Percentiles rank a stretch among this genome's conserved stretches.
Conservation (phyloP, 1,140 invertebrate species). For the Bombus waltoni region DNA sequence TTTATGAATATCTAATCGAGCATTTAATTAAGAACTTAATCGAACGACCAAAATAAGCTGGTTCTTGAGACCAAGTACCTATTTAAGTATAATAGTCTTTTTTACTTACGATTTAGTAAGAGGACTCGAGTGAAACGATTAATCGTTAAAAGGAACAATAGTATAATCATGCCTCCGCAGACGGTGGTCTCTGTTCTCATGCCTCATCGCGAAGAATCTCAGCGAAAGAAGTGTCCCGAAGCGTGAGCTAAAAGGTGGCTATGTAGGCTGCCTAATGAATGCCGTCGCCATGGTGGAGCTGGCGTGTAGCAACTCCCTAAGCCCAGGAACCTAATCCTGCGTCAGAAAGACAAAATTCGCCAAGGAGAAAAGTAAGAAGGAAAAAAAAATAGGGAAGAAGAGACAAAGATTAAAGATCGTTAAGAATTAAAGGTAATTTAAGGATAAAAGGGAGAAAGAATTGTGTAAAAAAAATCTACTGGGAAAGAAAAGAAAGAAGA, state of each 20-base stretch:
- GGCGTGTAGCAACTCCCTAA: conserved; percentile 73
- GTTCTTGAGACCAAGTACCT: neutral
- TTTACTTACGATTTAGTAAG: neutral
- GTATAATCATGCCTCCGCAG: conserved; percentile 10
- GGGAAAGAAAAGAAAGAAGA: neutral
- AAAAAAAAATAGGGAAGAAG: neutral
- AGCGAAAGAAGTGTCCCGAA: neutral
- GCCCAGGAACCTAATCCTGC: conserved; percentile 64
- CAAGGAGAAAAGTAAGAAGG: neutral
- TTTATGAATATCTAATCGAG: neutral
- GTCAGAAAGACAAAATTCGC: neutral
- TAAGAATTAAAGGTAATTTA: neutral
- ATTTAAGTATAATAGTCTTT: neutral
- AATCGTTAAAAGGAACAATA: neutral
- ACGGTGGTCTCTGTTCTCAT: neutral
- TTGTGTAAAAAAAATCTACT: neutral
- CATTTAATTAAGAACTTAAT: neutral
- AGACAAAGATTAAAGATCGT: too few species aligned
- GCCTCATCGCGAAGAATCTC: neutral
- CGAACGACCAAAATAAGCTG: neutral
- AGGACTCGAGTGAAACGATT: neutral
- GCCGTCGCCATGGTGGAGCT: conserved; percentile 68
- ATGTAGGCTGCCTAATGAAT: conserved; percentile 33
- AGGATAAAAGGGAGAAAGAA: neutral
- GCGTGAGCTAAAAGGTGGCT: conserved; percentile 20